A percentile compares a stretch with the other conserved stretches of the same genome.
phyloP scores from a whole-genome alignment of 2,888 invertebrate species.

The Chironomus tentans region DNA sequence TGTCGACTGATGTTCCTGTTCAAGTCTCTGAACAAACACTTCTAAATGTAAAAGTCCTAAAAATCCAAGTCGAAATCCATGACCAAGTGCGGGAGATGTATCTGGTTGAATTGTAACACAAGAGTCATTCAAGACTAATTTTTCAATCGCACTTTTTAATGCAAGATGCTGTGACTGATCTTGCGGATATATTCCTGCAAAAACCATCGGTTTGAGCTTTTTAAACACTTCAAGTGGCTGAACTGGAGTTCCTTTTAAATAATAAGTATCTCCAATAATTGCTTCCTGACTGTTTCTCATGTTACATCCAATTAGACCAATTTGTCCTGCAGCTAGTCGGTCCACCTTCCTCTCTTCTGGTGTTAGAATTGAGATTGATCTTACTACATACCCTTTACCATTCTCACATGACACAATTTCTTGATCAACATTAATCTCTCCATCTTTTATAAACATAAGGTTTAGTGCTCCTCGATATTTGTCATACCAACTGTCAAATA shows the following conservation, averaged over 20 bases:
- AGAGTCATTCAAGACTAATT: slow-evolving; percentile 87
- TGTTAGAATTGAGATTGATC: slow-evolving; percentile 65
- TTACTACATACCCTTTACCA: slow-evolving; percentile 67
- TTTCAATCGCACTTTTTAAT: slow-evolving; percentile 75
- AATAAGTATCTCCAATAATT: slow-evolving; percentile 67
- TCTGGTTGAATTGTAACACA: slow-evolving; percentile 76
- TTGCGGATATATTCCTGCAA: slow-evolving; percentile 76
- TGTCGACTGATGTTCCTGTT: slow-evolving; percentile 75
- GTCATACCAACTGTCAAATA: slow-evolving; percentile 94
- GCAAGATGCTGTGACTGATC: slow-evolving; percentile 75
- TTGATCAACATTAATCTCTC: slow-evolving; percentile 62
- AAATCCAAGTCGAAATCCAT: slow-evolving; percentile 83
- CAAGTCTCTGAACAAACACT: slow-evolving; percentile 75
- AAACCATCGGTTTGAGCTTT: slow-evolving; percentile 70
- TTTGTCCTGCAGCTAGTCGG: slow-evolving; percentile 79
- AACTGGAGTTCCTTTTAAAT: slow-evolving; percentile 46
- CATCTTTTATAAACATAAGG: slow-evolving; percentile 69
- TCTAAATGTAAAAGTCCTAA: slow-evolving; percentile 79
- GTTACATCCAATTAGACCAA: slow-evolving; percentile 77
- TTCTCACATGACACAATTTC: slow-evolving; percentile 62
- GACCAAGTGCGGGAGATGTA: slow-evolving; percentile 77
- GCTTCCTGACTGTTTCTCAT: slow-evolving; percentile 68
- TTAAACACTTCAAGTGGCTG: slow-evolving; percentile 56
- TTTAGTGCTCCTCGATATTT: slow-evolving; percentile 73
- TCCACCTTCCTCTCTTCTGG: slow-evolving; percentile 62